These are phyloP conservation scores for Psilopogon haemacephalus DNA, from an alignment of 2,113 vertebrate species.

Conservation along the genomic window DNA sequence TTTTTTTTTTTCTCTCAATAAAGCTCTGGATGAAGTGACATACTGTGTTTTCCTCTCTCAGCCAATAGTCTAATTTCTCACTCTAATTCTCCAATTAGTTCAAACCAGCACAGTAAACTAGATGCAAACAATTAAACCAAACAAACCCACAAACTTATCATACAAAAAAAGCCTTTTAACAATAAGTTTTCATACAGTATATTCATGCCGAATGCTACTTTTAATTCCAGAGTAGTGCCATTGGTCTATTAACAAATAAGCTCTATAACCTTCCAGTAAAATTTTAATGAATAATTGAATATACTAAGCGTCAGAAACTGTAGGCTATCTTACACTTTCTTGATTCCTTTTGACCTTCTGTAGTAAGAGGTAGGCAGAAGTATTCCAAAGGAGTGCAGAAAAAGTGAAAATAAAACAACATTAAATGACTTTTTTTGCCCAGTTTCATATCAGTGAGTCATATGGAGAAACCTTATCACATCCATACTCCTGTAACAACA, in stretches of 20 bases:
- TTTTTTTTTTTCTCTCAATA: too few relatives aligned
- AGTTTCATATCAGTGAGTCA: not conserved
- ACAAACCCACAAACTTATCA: not conserved
- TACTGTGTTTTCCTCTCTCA: too few relatives aligned
- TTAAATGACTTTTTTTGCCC: not conserved
- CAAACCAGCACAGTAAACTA: too few relatives aligned
- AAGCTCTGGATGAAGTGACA: too few relatives aligned
- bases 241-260: not conserved
- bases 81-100: too few relatives aligned
- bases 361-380: not conserved
- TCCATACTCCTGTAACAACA: fast-evolving
- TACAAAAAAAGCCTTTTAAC: fast-evolving
- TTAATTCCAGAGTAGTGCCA: not conserved
- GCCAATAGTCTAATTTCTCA: too few relatives aligned
- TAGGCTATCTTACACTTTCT: not conserved
- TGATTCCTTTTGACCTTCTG: not conserved
- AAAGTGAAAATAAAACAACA: not conserved
- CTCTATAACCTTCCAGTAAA: not conserved
- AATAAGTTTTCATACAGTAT: not conserved
- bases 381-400: not conserved
- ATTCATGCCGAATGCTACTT: not conserved
- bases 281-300: not conserved
- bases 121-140: not conserved
- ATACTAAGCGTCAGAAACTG: not conserved
- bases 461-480: not conserved